Conservation (phyloP, 1,140 invertebrate species). For the Pogonognathellus flavescens region DNA sequence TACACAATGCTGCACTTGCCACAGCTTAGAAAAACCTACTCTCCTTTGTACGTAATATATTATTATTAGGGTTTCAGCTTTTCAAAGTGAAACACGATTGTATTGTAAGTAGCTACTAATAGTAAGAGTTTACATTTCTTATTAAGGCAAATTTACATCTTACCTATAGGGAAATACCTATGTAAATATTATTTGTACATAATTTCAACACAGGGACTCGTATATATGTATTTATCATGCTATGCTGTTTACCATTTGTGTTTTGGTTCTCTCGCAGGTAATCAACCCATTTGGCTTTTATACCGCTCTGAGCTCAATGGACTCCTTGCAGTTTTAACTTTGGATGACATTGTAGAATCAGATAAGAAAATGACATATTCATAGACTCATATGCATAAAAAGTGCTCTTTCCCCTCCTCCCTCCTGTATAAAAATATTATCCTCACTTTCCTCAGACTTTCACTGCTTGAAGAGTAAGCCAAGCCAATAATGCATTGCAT, state of each 20-base stretch:
- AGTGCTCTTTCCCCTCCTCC: not conserved
- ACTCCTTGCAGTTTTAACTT: not conserved
- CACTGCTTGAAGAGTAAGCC: not conserved
- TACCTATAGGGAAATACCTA: too few species aligned
- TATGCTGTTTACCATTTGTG: not conserved
- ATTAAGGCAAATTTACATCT: too few species aligned
- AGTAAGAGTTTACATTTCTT: too few species aligned
- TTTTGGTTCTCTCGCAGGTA: not conserved
- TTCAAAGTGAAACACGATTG: too few species aligned
- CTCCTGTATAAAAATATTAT: not conserved
- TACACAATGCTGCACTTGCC: not conserved
- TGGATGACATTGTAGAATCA: conserved; percentile 26
- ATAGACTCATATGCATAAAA: conserved; percentile 36
- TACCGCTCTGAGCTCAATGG: not conserved
- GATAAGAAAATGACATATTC: conserved; percentile 54
- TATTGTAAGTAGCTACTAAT: too few species aligned
- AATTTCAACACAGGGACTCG: too few species aligned
- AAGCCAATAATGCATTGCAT: not conserved
- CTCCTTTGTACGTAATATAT: too few species aligned
- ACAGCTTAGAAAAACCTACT: too few species aligned
- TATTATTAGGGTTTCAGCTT: too few species aligned
- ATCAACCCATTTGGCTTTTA: conserved; percentile 2
- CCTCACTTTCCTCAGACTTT: conserved; percentile 6
- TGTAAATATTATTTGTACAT: too few species aligned
- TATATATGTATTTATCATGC: too few species aligned